Evolutionary conservation across 1,140 invertebrate genomes (phyloP), one percentile per base, ranked within the genome.

Genomic region (Gryon sp.): DNA sequence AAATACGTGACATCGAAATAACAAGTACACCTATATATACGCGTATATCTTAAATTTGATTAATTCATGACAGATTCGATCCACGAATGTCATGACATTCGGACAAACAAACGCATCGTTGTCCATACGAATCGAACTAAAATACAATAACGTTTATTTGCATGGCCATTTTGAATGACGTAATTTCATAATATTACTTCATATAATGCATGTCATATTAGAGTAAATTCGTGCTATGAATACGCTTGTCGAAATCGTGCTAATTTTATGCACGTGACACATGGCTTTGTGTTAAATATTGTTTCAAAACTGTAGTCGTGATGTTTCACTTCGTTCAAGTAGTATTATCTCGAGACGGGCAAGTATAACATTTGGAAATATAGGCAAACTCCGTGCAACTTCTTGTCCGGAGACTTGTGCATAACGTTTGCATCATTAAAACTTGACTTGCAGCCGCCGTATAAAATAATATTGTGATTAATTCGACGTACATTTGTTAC

Each of bases 231-330:
- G 66, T 70, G 60, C 40, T 63, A 57, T 55, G 66, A 77, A 77
- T 77, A 38, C 43, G 50, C 12, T 48, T 70, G 65, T 65, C 60
- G 53, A 72, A 77, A 66, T 60, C 53, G 40, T 41, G 60, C 66
- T 70, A 59, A 66, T 77, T 77, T 57, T 52, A 59, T 41, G 66
- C 60, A 70, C 66, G 74, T 77, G 66, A 77, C 74, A 55, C 66
- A 38, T 50, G 38, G 30, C 19, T 40, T 19, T 24, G 19, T 18
- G 65, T 76, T 70, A 76, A 70, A 65, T 76, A 76, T 76, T 69
- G 48, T 76, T 76, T 41, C 52, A 68, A 69, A 76, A 69, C 41
- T 70, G 59, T 50, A 50, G 28, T 40, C 52, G 28, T 53, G 60
- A 72, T 72, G 75, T 72, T 77, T 77, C 60, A 72, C 66, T 68